Evolutionary conservation across 1,140 invertebrate species (phyloP), one percentile per base, ranked within the genome.

Genomic region (Catajapyx aquilonaris): DNA sequence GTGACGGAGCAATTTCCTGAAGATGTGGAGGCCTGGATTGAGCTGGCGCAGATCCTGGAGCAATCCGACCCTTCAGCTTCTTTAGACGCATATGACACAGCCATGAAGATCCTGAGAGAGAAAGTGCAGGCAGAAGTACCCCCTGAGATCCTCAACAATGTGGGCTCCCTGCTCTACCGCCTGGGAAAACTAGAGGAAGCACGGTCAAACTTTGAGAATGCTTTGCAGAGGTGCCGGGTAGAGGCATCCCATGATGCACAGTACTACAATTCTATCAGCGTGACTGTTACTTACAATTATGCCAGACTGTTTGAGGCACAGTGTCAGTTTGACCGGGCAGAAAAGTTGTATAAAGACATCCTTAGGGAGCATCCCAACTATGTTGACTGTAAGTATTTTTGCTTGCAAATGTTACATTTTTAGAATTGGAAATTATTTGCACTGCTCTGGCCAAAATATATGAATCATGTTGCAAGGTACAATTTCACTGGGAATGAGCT

Each of bases 21-120:
- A 49, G 94, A 98, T 59, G 84, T 97, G 2, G 95, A 99, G 56
- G 93, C 91, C 2, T 96, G 94, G 87, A 97, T 99, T 44, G 94
- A 98, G 58, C 60, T 97, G 33, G 94, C 93, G 0, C 93, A 98
- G 61, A 95, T 99, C 51, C 63, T 97, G 22, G 93, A 98, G 52
- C 86, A 94, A 51, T 80, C 76, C 48, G 93, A 97, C 69, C 64
- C 93, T 20, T 78, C 79, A 55, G 74, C 66, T 36, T 58, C 91
- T 2, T 56, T 98, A 11, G 75, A 79, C 49, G 88, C 91, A 0
- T 98, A 98, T 54, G 79, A 73, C 32, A 95, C 81, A 25, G 88
- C 93, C 2, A 91, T 85, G 20, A 78, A 77, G 46, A 87, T 98
- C 38, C 61, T 98, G 10, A 79, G 77, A 48, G 88, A 95, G 37